Evolutionary conservation across 2,113 vertebrate genomes (phyloP), one percentile per base, ranked within the genome.

Genomic region (Eurypyga helias): DNA sequence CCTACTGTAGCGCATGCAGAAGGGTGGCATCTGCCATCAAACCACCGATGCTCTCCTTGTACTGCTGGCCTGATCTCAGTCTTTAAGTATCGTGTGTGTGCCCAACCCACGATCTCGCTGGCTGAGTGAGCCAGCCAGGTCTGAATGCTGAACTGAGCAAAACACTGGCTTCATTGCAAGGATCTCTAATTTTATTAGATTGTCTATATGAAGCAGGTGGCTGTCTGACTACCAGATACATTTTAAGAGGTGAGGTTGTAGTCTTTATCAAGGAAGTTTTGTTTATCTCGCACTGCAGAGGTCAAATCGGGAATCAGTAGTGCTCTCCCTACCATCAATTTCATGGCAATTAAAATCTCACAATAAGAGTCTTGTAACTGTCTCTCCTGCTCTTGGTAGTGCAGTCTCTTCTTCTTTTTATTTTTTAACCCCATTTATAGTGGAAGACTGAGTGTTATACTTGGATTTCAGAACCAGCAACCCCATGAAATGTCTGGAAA

Each of bases 341-440:
- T 86, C n/a, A 73, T 77, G 66, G 78, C 67, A 69, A 87, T 90
- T 87, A 93, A 93, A 76, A 66, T 84, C 62, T 86, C 49, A 51
- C 55, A 88, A 79, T 65, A 61, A 75, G 80, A 61, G 19, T 36
- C 62, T 84, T 77, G 46, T 58, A 90, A 58, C 36, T 34, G 28
- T 52, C 57, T 87, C 61, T 69, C 13, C 66, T 83, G 62, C 14
- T 80, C n/a, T 89, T 93, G 72, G 21, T 71, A 58, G 29, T 60
- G 29, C 54, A 71, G 13, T 51, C 4, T 48, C 41, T 6, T 80
- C 31, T 84, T 45, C 2, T 38, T 84, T 83, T 92, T 72, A 11
- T 66, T 92, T 87, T 93, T 64, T 66, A 81, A n/a, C 34, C 33
- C 76, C 17, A 46, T 91, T 89, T 90, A 17, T 31, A 62, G 31